phyloP scores from a whole-genome alignment of 53 echinoderm and acorn worm species.

The Mesocentrotus franciscanus region DNA sequence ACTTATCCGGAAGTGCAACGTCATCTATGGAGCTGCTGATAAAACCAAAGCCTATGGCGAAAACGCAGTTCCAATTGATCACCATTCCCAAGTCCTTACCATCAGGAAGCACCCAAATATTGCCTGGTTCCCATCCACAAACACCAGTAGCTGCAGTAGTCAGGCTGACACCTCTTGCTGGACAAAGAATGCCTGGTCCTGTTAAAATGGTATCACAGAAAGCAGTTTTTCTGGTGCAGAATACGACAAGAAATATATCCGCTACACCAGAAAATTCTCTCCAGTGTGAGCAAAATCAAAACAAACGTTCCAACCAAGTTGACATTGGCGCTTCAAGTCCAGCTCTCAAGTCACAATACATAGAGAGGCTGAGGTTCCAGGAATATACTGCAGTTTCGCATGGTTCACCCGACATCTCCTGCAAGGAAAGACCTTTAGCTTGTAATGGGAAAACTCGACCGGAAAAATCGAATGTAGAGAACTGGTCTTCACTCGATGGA shows the following conservation, averaged over 20 bases:
- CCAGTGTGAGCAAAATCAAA: background rate
- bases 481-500: background rate
- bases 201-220: background rate
- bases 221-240: background rate
- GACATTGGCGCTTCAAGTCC: background rate
- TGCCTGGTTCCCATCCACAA: background rate
- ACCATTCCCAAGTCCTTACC: background rate
- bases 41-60: background rate
- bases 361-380: background rate
- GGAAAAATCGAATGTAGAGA: background rate
- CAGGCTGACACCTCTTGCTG: background rate
- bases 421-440: background rate
- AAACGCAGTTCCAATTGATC: background rate
- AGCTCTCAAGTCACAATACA: background rate
- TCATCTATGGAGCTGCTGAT: background rate
- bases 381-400: background rate
- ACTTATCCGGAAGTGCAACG: background rate
- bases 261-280: background rate
- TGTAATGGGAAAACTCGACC: background rate
- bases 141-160: background rate
- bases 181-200: background rate
- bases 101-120: background rate
- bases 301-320: background rate
- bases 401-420: background rate
- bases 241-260: background rate